Evolutionary conservation across 2,888 invertebrate species (phyloP).

Genomic region (Nomada fabriciana): DNA sequence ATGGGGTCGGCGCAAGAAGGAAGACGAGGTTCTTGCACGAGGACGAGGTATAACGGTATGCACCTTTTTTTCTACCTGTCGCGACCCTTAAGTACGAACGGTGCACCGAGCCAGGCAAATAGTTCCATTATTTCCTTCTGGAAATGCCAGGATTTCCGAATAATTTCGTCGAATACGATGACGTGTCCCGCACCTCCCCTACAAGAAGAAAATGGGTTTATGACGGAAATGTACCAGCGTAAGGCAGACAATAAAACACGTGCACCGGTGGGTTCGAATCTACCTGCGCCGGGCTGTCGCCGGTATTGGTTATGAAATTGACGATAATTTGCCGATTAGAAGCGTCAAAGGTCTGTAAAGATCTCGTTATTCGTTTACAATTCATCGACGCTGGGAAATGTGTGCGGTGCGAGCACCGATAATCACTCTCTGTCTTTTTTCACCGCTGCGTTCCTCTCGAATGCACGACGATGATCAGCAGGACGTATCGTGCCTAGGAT

Average conservation of each 20-base stretch:
- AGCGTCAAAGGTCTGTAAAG: conserved; percentile 11
- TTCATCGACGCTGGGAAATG: conserved; percentile 29
- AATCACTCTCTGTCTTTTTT: conserved; percentile 16
- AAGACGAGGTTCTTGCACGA: conserved; percentile 11
- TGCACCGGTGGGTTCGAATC: not conserved
- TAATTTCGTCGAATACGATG: not conserved
- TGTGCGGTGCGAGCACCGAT: conserved; percentile 22
- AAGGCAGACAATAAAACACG: conserved; percentile 17
- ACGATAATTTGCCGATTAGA: conserved; percentile 46
- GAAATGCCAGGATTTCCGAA: conserved; percentile 43
- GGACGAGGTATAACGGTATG: conserved; percentile 60
- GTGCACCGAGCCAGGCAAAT: conserved; percentile 39
- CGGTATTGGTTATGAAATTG: conserved; percentile 22
- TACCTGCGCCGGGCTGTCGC: not conserved
- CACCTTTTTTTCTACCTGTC: conserved; percentile 65
- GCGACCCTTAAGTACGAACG: conserved; percentile 49
- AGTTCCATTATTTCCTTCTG: conserved; percentile 39
- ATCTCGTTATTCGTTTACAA: conserved; percentile 42
- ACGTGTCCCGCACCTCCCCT: too few species aligned
- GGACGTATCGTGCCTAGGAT: conserved; percentile 47
- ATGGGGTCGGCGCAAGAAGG: not conserved
- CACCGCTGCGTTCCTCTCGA: not conserved
- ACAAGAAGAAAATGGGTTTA: conserved; percentile 21
- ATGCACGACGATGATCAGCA: conserved; percentile 30
- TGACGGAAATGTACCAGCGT: not conserved